phyloP scores from a whole-genome alignment of 2,113 vertebrate genomes.

The Pogona vitticeps region DNA sequence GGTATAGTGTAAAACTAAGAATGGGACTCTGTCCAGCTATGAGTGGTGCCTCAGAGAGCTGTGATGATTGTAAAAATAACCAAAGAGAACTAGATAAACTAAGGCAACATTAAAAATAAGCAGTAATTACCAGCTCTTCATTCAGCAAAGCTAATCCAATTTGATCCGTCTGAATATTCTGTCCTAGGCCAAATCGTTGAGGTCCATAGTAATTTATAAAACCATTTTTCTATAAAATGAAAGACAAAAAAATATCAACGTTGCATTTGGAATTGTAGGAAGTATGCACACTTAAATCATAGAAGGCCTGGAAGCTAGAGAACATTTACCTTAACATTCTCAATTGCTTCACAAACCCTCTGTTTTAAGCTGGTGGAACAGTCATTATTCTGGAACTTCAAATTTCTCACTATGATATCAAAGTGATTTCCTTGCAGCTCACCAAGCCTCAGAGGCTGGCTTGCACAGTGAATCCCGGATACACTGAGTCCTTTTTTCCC shows the following conservation, averaged over 20 bases:
- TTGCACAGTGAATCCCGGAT: conserved; percentile 76
- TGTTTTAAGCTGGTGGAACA: conserved; percentile 64
- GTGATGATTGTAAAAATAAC: background rate
- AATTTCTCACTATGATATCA: conserved; percentile 85
- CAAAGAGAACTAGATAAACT: background rate
- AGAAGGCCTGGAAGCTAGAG: background rate
- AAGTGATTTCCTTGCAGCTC: conserved; percentile 93
- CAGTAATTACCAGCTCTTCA: conserved; percentile 77
- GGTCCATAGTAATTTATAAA: conserved; percentile 88
- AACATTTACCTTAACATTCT: conserved; percentile 84
- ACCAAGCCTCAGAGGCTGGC: conserved; percentile 86
- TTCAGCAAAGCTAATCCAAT: conserved; percentile 85
- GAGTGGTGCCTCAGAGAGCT: background rate
- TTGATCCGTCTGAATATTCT: conserved; percentile 79
- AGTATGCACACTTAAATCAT: background rate
- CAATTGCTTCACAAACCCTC: conserved; percentile 85
- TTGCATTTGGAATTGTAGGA: background rate
- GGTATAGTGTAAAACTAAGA: conserved; percentile 25
- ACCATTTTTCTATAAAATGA: conserved; percentile 75
- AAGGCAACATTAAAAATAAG: background rate
- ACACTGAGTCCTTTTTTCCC: conserved; percentile 84
- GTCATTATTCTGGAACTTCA: conserved; percentile 73
- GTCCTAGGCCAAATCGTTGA: conserved; percentile 84
- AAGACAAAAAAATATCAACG: conserved; percentile 13
- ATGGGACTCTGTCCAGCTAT: background rate